Percentiles rank a stretch among this genome's conserved stretches.
Conservation (phyloP, 2,113 vertebrate species). For the Scytalopus superciliaris region DNA sequence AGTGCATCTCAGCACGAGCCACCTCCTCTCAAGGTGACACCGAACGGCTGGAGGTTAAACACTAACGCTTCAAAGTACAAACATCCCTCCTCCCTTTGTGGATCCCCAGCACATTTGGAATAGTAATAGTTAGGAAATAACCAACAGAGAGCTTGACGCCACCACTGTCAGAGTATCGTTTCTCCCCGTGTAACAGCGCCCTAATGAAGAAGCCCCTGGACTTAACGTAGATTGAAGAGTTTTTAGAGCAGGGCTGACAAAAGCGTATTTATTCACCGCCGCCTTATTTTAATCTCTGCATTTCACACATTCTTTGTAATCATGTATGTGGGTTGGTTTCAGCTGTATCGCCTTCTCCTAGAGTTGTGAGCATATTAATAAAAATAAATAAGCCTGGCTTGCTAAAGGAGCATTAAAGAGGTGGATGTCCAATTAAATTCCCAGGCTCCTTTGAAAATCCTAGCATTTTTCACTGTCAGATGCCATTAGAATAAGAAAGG, state of each 20-base stretch:
- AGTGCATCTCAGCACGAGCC: accelerated
- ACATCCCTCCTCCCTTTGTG: neutral
- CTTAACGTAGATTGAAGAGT: neutral
- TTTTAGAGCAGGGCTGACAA: neutral
- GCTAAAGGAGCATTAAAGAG: constrained; percentile 26
- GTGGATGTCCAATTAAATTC: constrained; percentile 43
- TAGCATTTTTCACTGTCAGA: constrained; percentile 51
- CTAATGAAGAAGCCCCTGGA: neutral
- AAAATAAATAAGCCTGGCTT: constrained; percentile 33
- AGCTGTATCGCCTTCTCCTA: neutral
- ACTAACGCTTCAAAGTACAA: neutral
- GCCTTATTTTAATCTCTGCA: neutral
- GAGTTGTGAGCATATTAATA: neutral
- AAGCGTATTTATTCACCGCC: neutral
- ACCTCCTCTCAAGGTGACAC: neutral
- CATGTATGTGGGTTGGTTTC: accelerated
- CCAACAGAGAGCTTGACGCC: accelerated
- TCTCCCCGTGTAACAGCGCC: accelerated
- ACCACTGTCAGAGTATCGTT: neutral
- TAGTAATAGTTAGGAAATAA: neutral
- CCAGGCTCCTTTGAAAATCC: constrained; percentile 20
- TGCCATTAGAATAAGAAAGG: constrained; percentile 54
- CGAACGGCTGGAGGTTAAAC: neutral
- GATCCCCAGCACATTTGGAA: accelerated
- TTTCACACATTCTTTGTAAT: neutral